Percentiles rank a stretch among this genome's conserved stretches.
These are phyloP conservation scores for Harpalus rubripes DNA, from an alignment of 2,888 invertebrate species.

Conservation along the genomic window DNA sequence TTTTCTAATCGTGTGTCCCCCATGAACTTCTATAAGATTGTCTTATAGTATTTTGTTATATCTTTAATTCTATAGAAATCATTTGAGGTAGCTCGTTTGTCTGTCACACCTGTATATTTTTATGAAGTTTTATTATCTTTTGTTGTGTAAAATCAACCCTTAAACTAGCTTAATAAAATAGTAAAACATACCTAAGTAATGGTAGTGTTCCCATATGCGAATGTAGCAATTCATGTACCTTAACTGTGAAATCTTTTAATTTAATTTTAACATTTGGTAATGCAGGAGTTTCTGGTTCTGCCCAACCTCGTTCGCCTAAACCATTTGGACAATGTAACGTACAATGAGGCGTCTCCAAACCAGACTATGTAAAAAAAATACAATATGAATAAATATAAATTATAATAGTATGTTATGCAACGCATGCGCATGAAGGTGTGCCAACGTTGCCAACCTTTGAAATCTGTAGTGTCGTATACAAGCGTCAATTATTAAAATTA, in stretches of 20 bases:
- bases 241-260: slow-evolving; percentile 83
- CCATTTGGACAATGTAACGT: slow-evolving; percentile 82
- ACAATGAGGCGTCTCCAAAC: slow-evolving; percentile 81
- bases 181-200: slow-evolving; percentile 83
- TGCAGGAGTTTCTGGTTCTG: slow-evolving; percentile 84
- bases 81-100: too few species aligned
- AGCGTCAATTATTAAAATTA: too few species aligned
- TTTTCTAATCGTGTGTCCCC: too few species aligned
- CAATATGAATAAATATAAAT: neutral
- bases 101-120: too few species aligned
- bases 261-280: slow-evolving; percentile 83
- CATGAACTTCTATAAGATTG: too few species aligned
- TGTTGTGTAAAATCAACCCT: too few species aligned
- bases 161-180: neutral
- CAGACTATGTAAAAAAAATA: slow-evolving; percentile 17
- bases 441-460: too few species aligned
- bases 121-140: neutral
- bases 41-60: too few species aligned
- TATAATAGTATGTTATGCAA: too few species aligned
- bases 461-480: too few species aligned
- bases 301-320: slow-evolving; percentile 84
- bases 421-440: too few species aligned
- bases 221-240: slow-evolving; percentile 84
- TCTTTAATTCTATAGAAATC: too few species aligned
- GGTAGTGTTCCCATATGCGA: slow-evolving; percentile 89